Evolutionary conservation across 2,797 vertebrate species (phyloP).

Genomic region (Leucoraja ocellata): DNA sequence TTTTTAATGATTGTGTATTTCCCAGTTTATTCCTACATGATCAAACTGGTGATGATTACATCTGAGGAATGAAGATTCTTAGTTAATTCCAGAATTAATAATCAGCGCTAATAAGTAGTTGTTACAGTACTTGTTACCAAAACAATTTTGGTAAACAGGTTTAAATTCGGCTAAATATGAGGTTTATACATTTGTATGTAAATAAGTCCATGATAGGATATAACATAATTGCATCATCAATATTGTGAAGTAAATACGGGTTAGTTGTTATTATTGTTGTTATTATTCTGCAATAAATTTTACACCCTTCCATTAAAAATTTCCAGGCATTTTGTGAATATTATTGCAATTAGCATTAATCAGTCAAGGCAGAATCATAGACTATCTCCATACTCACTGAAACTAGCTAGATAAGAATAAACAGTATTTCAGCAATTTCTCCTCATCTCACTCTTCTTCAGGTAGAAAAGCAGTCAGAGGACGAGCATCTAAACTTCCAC

Average conservation of each 20-base stretch:
- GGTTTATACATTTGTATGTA: no score
- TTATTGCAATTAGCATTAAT: no score
- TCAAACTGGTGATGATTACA: neutral
- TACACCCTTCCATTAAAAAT: no score
- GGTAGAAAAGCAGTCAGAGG: neutral
- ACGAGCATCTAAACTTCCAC: neutral
- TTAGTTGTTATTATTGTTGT: no score
- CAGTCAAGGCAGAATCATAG: no score
- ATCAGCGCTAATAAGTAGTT: neutral
- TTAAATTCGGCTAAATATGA: neutral
- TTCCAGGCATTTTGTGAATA: no score
- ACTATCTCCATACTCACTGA: no score
- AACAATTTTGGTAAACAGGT: neutral
- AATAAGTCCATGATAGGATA: no score
- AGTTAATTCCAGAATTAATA: neutral
- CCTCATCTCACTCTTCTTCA: neutral
- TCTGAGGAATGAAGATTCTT: neutral
- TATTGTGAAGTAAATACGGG: no score
- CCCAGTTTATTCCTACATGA: neutral
- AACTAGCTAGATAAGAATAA: neutral
- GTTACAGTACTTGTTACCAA: neutral
- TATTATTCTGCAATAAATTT: no score
- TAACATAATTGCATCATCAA: no score
- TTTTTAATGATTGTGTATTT: neutral
- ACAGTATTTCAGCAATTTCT: neutral